A percentile compares a stretch with the other conserved stretches of the same genome.
Conservation (phyloP, 1,140 invertebrate species). For the Reticulitermes speratus region DNA sequence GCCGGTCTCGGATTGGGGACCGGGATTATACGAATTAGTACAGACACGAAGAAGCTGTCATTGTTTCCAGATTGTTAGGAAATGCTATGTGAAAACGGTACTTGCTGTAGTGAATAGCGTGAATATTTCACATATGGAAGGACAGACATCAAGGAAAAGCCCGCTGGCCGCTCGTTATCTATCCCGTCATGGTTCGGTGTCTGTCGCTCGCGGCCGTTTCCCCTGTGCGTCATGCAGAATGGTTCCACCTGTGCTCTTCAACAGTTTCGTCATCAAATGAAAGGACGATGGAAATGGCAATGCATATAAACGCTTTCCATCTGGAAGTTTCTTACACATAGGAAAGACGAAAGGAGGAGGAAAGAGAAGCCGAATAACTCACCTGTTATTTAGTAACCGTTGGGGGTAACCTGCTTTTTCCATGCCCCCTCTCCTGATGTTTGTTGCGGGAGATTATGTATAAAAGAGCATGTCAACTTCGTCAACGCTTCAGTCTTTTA, state of each 20-base stretch:
- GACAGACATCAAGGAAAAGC: too few relatives aligned
- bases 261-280: background rate
- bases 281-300: background rate
- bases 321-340: background rate
- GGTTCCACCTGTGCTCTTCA: background rate
- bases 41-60: too few relatives aligned
- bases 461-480: background rate
- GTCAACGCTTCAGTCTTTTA: background rate
- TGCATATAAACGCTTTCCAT: background rate
- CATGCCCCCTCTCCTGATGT: background rate
- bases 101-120: too few relatives aligned
- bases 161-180: background rate
- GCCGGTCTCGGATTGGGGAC: too few relatives aligned
- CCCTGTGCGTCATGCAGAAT: background rate
- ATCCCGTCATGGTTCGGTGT: background rate
- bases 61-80: too few relatives aligned
- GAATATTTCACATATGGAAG: too few relatives aligned
- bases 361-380: background rate
- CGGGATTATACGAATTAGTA: too few relatives aligned
- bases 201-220: background rate
- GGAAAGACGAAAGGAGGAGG: background rate
- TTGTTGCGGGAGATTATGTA: background rate
- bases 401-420: slow-evolving; percentile 11
- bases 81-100: too few relatives aligned
- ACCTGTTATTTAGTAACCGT: background rate